Conservation (phyloP, 64 coral and sea anemone species). For the Astreopora myriophthalma region DNA sequence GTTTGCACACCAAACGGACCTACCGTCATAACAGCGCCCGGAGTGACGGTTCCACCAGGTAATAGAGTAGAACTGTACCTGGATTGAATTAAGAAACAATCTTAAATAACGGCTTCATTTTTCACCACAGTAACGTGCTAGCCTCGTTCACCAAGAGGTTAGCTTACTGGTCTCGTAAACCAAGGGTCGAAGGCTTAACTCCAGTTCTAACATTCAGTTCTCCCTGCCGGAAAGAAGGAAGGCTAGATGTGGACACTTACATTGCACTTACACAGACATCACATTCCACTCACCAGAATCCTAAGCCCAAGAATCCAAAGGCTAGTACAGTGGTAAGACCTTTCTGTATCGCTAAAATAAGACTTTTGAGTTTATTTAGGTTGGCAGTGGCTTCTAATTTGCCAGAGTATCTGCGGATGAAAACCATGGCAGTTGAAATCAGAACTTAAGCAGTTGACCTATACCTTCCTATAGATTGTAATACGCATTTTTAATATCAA, state of each 20-base stretch:
- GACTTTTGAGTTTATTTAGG: slow-evolving; percentile 76
- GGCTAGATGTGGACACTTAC: background rate
- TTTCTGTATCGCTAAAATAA: slow-evolving; percentile 70
- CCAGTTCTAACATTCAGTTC: too few species aligned
- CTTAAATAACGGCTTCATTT: background rate
- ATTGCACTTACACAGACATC: background rate
- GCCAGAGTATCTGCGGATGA: background rate
- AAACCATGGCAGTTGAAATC: background rate
- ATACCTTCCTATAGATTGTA: too few species aligned
- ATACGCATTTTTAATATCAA: too few species aligned
- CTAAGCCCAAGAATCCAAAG: slow-evolving; percentile 88
- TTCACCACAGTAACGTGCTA: background rate
- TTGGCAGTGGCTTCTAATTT: slow-evolving; percentile 43
- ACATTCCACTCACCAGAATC: slow-evolving; percentile 81
- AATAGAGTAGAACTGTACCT: slow-evolving; percentile 90
- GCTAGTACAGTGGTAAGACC: slow-evolving; percentile 69
- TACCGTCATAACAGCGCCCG: slow-evolving; percentile 89
- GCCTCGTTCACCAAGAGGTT: background rate
- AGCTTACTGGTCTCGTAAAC: background rate
- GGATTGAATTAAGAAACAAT: background rate
- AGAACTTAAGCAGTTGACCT: too few species aligned
- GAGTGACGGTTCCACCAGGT: slow-evolving; percentile 68
- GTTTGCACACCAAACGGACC: background rate
- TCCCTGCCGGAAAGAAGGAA: too few species aligned
- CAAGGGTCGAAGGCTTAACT: too few species aligned